Percentiles rank a stretch among this genome's conserved stretches.
These are phyloP conservation scores for Drosophila lacicola DNA, from an alignment of 2,888 invertebrate species.

Conservation along the genomic window DNA sequence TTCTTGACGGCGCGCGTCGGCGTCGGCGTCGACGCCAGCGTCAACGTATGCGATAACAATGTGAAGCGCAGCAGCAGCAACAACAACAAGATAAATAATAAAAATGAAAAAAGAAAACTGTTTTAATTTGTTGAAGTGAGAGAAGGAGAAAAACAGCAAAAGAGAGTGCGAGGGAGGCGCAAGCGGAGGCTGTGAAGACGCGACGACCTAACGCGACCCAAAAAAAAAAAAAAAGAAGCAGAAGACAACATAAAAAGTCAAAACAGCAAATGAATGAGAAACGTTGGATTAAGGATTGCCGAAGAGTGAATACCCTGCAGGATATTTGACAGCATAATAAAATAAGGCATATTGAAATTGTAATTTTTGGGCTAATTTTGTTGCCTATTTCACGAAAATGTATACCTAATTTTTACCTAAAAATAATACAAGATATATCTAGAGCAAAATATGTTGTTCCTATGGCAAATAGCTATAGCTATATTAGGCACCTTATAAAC, in stretches of 20 bases:
- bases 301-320: conserved; percentile 5
- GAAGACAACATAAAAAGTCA: conserved; percentile 7
- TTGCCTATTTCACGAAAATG: too few species aligned
- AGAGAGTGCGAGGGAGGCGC: not conserved
- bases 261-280: not conserved
- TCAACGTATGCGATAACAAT: conserved; percentile 66
- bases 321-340: too few species aligned
- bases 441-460: too few species aligned
- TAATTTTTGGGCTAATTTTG: too few species aligned
- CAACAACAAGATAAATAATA: conserved; percentile 37
- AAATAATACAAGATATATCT: too few species aligned
- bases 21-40: conserved; percentile 13
- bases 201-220: conserved; percentile 35
- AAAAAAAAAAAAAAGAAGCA: conserved; percentile 19
- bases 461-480: too few species aligned
- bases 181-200: conserved; percentile 13
- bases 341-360: too few species aligned
- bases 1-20: conserved; percentile 17
- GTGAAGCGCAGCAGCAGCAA: conserved; percentile 33
- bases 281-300: not conserved
- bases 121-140: conserved; percentile 41
- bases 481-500: too few species aligned
- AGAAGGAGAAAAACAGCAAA: conserved; percentile 2
- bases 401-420: too few species aligned
- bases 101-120: conserved; percentile 18